phyloP scores from a whole-genome alignment of 2,113 vertebrate genomes.

The Nestor notabilis region DNA sequence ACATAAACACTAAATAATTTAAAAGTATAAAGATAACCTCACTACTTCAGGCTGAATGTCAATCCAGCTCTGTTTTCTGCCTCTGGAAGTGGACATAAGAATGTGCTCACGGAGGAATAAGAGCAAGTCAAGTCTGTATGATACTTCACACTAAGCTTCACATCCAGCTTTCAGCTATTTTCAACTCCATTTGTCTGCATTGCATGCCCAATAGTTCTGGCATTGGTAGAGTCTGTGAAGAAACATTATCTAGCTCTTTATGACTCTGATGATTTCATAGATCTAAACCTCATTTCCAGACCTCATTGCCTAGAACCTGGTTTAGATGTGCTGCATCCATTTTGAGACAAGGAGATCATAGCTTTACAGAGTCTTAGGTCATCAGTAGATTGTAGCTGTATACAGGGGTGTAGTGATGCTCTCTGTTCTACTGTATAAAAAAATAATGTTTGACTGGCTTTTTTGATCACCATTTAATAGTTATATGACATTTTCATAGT shows the following conservation, averaged over 20 bases:
- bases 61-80: background rate
- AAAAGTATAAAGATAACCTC: background rate
- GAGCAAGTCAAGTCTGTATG: background rate
- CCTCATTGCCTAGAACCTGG: background rate
- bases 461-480: background rate
- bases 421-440: background rate
- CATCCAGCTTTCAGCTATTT: background rate
- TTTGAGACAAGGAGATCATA: background rate
- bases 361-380: background rate
- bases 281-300: background rate
- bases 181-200: background rate
- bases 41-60: background rate
- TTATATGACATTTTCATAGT: background rate
- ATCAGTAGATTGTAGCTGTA: fast-evolving
- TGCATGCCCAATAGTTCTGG: background rate
- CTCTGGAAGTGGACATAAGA: background rate
- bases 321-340: background rate
- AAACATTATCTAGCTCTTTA: background rate
- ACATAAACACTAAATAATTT: background rate
- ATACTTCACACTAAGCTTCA: background rate
- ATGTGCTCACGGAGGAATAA: background rate
- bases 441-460: background rate
- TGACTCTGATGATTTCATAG: background rate
- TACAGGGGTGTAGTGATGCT: background rate
- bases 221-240: background rate